phyloP scores from a whole-genome alignment of 2,113 vertebrate species.

The Nothobranchius furzeri region DNA sequence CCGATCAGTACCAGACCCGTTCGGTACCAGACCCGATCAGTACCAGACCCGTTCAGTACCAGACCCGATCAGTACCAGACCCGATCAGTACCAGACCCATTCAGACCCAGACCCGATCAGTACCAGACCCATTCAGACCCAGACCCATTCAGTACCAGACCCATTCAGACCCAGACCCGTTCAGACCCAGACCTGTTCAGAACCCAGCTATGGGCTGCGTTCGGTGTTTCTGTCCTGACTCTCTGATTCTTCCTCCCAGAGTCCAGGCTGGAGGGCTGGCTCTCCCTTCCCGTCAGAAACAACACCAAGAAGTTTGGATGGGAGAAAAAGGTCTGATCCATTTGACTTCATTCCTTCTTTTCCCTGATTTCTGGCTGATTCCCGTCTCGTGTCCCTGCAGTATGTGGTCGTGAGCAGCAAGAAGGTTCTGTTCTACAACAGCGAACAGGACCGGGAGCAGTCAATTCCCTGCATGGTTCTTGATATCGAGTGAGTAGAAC shows the following conservation, averaged over 20 bases:
- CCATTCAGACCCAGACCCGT: no score
- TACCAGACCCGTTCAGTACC: no score
- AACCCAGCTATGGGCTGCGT: no score
- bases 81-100: no score
- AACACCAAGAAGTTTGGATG: constrained; percentile 98
- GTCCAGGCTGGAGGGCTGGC: constrained; percentile 93
- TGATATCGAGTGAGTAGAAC: constrained; percentile 93
- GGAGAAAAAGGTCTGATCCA: constrained; percentile 88
- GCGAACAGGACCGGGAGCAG: constrained; percentile 94
- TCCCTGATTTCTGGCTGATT: not conserved
- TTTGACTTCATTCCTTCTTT: rapidly evolving
- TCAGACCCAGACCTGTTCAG: no score
- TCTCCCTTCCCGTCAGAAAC: constrained; percentile 95
- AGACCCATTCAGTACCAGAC: no score
- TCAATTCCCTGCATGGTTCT: constrained; percentile 98
- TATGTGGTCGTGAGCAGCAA: constrained; percentile 99
- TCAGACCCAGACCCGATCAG: no score
- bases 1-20: no score
- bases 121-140: no score
- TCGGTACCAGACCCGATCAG: no score
- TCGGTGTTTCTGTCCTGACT: not conserved
- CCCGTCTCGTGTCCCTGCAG: constrained; percentile 61
- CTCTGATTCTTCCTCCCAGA: constrained; percentile 70
- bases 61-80: no score
- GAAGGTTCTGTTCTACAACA: constrained; percentile 99